Base-by-base conservation (phyloP, 23 tunicate species). In the Styela plicata region DNA sequence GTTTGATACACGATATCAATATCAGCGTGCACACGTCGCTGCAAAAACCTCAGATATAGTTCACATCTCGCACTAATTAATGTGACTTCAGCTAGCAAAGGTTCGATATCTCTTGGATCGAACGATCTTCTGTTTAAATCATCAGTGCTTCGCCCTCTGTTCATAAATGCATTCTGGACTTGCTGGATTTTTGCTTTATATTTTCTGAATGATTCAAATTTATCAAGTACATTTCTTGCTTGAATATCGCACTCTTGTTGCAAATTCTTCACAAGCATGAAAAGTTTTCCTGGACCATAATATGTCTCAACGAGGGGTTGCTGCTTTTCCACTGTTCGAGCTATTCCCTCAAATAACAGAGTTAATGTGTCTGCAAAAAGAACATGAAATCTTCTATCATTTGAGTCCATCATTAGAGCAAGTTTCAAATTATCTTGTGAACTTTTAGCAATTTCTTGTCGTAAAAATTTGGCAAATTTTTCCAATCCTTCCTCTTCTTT, bases 241-340 rank as follows among this genome's bases (percentile, higher is more conserved):
- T 95, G 97, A 37, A 77, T 69, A 67, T 95, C 99, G 64, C 99
- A 95, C 80, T 95, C 97, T 24, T 63, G 30, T 69, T 95, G 99
- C 3, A 95, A 63, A 21, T 90, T 88, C 74, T 89, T 86, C 65
- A 95, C 95, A 63, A 95, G 34, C 27, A 81, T 66, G 71, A 87
- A 84, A 69, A 95, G 77, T 79, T 95, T 90, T 74, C 99, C 99
- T 36, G 99, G 99, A 0, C 99, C 99, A 80, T 95, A 95, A 64
- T 95, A 95, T 2, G 99, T 95, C 44, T 95, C 99, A 53, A 95
- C 99, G 25, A 95, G 82, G 63, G 96, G 96, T 70, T 95, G 99
- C 35, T 90, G 95, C 65, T 90, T 95, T 69, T 95, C 99, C 0
- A 95, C 87, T 5, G 95, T 87, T 0, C 96, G 73, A 21, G 99